These are phyloP conservation scores for Oceanodroma tethys DNA, from an alignment of 2,113 vertebrate genomes.

Conservation along the genomic window DNA sequence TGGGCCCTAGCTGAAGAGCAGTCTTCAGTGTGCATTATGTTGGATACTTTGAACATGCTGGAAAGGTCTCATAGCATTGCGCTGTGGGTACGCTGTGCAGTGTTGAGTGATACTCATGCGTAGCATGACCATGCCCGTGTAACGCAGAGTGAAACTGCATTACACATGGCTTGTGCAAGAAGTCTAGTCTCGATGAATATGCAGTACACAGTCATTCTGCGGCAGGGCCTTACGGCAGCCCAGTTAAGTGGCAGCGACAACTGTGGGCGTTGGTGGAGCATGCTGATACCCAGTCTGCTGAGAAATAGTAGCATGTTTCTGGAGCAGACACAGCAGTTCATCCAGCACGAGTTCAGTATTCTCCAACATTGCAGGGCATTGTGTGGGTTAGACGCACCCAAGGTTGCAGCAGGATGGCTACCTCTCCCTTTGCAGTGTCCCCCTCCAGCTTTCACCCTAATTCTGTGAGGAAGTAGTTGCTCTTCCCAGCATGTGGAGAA, in stretches of 20 bases:
- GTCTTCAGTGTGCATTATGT: background rate
- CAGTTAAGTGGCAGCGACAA: background rate
- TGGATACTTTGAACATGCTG: background rate
- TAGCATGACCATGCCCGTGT: accelerated
- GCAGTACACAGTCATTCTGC: background rate
- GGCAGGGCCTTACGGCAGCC: background rate
- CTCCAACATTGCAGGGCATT: background rate
- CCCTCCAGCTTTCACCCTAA: background rate
- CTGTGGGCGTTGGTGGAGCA: background rate
- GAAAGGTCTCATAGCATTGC: background rate
- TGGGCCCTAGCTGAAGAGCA: background rate
- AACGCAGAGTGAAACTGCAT: background rate
- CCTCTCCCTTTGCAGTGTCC: background rate
- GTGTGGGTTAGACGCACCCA: too few species aligned
- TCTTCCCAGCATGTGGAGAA: background rate
- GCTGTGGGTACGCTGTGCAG: background rate
- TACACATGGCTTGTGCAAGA: background rate
- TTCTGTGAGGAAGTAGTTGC: background rate
- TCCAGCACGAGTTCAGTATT: background rate
- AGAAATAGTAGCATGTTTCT: background rate
- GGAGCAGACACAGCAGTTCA: background rate
- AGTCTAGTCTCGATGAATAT: background rate
- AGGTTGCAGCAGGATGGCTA: background rate
- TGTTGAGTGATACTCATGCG: background rate
- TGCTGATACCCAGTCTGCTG: background rate